Evolutionary conservation across 2,113 vertebrate genomes (phyloP), one percentile per base, ranked within the genome.

Genomic region (Otis tarda): DNA sequence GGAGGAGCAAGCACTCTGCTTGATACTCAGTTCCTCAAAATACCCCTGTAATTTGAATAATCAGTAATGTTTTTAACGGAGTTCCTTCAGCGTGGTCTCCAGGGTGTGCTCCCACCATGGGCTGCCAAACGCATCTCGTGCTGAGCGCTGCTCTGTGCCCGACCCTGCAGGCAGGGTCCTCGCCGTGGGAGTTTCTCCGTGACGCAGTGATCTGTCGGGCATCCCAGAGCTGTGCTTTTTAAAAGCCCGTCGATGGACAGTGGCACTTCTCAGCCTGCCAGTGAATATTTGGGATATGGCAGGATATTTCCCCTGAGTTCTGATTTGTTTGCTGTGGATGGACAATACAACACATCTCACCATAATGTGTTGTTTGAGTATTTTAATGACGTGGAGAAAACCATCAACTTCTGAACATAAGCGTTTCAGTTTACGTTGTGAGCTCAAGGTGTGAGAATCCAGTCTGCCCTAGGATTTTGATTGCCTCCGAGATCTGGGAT

Each of bases 131-230:
- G 10, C 4, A 22, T 28, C 25, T 24, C 5, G 2, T 2, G 45
- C 50, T 82, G 33, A 11, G 53, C 4, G 14, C 43, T 12, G 37
- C 21, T 55, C 64, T 0, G 20, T 30, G 67, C 71, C 79, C 0
- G 0, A 21, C 35, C 57, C 78, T 71, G n/a, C 45, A 64, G 53
- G 41, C 47, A 39, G 30, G 80, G 33, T 7, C 35, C 45, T 17
- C 30, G 49, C 53, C 7, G 25, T 4, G 7, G 50, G 77, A 65
- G 10, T 8, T 64, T 64, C 13, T 57, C 39, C 33, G 24, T 53
- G 78, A 5, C 24, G 4, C 5, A 1, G 17, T 3, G 6, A 52
- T 27, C 7, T 0, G 7, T 39, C 39, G 37, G 5, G 12, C 0
- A 2, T 76, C 53, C 35, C 52, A 59, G 47, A 50, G 19, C 47